phyloP scores from a whole-genome alignment of 2,888 invertebrate species.

The Lycia hirtaria region DNA sequence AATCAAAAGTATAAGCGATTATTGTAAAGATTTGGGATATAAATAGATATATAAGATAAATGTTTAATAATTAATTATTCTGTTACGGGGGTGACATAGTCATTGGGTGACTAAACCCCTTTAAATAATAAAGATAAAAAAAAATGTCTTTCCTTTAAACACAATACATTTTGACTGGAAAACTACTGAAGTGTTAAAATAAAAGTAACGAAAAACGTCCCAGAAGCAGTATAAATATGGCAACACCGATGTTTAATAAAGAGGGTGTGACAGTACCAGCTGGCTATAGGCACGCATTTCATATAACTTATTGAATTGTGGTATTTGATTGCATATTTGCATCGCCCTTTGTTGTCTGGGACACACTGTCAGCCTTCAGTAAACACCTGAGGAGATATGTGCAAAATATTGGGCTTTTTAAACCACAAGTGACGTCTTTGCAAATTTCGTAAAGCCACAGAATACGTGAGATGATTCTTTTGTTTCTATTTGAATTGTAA shows the following conservation, averaged over 20 bases:
- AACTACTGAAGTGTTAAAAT: too few relatives aligned
- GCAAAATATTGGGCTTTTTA: not conserved
- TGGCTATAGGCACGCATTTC: conserved; percentile 30
- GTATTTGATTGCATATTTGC: conserved; percentile 40
- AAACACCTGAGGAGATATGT: conserved; percentile 1
- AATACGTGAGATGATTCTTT: not conserved
- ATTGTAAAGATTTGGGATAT: too few relatives aligned
- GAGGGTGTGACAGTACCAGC: conserved; percentile 59
- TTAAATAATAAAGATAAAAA: too few relatives aligned
- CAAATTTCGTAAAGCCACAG: conserved; percentile 1
- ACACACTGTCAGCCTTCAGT: conserved; percentile 1
- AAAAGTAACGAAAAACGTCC: not conserved
- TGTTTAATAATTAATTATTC: too few relatives aligned
- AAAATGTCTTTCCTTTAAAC: too few relatives aligned
- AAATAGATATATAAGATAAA: too few relatives aligned
- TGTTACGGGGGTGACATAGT: too few relatives aligned
- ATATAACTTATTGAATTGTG: conserved; percentile 35
- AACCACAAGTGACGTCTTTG: conserved; percentile 2
- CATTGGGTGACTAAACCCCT: too few relatives aligned
- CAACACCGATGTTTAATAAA: conserved; percentile 46
- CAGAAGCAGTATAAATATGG: not conserved
- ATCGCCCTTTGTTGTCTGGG: conserved; percentile 41
- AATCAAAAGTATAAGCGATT: too few relatives aligned
- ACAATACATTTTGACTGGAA: too few relatives aligned
- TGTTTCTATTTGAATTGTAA: too few relatives aligned